Base-by-base conservation (phyloP, 2,888 invertebrate genomes). In the Acanthosoma haemorrhoidale region DNA sequence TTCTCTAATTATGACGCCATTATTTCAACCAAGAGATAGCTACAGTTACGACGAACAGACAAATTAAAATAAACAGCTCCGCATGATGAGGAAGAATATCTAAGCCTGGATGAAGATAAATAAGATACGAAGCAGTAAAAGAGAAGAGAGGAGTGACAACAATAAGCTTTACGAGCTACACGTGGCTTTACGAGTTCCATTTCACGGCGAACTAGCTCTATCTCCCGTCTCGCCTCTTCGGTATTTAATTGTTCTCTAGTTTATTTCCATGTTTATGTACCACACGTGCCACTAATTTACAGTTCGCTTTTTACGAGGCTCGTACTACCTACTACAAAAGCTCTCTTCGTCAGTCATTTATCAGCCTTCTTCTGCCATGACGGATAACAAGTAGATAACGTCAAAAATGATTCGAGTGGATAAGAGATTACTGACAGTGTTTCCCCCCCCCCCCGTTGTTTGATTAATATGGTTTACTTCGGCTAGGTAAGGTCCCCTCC, bases 131-230 rank as follows among this genome's bases (percentile, higher is more conserved):
- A n/a, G n/a, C n/a, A 34, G 34, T 8, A 9, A 59, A 16, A 21
- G 32, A 31, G 59, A 32, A 6, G 16, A n/a, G 21, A 4, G 8
- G 25, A 25, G 29, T 2, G 21, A 58, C 13, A 16, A 8, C 25
- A 5, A 25, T 18, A 29, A 16, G 3, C 18, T 61, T 61, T 61
- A 61, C 61, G 36, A 36, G 6, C 16, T n/a, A 36, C 61, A 61
- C 61, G 61, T 61, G 61, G 61, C 61, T 61, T 61, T 61, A 61
- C 61, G 61, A 61, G 21, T 9, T 32, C 18, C 9, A n/a, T 32
- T 29, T 34, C 31, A 51, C 25, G n/a, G n/a, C 51, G 29, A n/a
- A 13, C 4, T 43, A 21, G 11, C 25, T 43, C 18, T 21, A 43
- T 41, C 6, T 4, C 51, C n/a, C n/a, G n/a, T n/a, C n/a, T n/a